Conservation (phyloP, 2,113 vertebrate species). For the Lagopus leucura region DNA sequence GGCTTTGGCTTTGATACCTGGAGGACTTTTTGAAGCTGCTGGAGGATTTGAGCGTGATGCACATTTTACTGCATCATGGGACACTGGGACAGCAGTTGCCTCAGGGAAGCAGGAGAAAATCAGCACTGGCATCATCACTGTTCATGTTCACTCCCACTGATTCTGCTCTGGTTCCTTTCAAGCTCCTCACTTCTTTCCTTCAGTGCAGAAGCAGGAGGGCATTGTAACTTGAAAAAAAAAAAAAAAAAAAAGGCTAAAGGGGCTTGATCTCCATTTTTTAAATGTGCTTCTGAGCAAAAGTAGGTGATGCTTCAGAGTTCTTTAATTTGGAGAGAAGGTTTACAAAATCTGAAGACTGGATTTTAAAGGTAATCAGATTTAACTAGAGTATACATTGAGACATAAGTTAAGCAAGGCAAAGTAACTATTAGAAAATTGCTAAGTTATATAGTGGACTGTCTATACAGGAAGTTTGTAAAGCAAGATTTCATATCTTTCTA, state of each 20-base stretch:
- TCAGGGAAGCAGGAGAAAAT: not conserved
- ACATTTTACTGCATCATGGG: not conserved
- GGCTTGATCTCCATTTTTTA: not conserved
- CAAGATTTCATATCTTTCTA: not conserved
- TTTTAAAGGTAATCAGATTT: not conserved
- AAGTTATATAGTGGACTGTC: not conserved
- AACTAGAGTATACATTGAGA: not conserved
- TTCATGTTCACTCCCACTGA: not conserved
- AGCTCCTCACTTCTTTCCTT: not conserved
- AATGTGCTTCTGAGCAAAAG: not conserved
- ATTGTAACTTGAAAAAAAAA: not conserved
- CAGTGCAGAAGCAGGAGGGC: not conserved
- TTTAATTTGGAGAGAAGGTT: not conserved
- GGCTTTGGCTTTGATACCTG: slow-evolving; percentile 56
- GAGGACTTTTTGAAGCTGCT: not conserved
- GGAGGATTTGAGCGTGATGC: slow-evolving; percentile 40
- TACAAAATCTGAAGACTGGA: not conserved
- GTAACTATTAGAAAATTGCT: not conserved
- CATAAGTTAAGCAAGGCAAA: not conserved
- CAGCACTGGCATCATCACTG: not conserved
- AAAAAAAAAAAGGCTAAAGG: not conserved
- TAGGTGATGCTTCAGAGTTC: not conserved
- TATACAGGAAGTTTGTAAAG: not conserved
- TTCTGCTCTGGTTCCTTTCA: slow-evolving; percentile 3
- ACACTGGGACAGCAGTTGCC: slow-evolving; percentile 21